These are phyloP conservation scores for Caprella mutica DNA, from an alignment of 2,888 invertebrate genomes.

Conservation along the genomic window DNA sequence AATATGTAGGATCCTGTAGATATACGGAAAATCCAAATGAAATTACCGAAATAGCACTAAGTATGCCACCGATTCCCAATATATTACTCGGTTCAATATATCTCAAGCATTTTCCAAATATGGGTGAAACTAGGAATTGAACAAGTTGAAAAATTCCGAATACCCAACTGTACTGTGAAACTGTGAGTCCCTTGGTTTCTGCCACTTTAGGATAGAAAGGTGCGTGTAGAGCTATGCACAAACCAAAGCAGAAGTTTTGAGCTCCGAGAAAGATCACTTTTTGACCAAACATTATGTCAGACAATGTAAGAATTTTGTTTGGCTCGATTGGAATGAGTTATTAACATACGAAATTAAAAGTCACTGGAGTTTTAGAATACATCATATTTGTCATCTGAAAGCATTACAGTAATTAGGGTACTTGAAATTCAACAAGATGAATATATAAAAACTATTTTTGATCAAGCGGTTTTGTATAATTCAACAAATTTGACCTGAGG, in stretches of 20 bases:
- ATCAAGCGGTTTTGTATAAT: no score
- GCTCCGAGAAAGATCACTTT: no score
- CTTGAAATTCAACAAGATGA: no score
- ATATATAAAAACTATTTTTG: no score
- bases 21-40: constrained; percentile 43
- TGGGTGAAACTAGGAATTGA: constrained; percentile 45
- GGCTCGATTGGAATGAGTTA: no score
- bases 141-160: constrained; percentile 76
- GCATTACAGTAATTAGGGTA: no score
- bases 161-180: constrained; percentile 72
- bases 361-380: no score
- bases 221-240: constrained; percentile 70
- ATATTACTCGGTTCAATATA: constrained; percentile 43
- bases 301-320: no score
- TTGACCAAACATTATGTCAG: no score
- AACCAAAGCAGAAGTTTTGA: constrained; percentile 73
- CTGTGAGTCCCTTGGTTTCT: constrained; percentile 63
- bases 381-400: no score
- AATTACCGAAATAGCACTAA: constrained; percentile 43
- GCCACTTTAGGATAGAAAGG: constrained; percentile 79
- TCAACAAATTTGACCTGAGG: no score
- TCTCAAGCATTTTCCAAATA: constrained; percentile 38
- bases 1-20: constrained; percentile 37
- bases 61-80: constrained; percentile 43
- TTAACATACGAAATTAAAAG: no score